Evolutionary conservation across 2,888 invertebrate species (phyloP).

Genomic region (Hydroisotoma schaefferi): DNA sequence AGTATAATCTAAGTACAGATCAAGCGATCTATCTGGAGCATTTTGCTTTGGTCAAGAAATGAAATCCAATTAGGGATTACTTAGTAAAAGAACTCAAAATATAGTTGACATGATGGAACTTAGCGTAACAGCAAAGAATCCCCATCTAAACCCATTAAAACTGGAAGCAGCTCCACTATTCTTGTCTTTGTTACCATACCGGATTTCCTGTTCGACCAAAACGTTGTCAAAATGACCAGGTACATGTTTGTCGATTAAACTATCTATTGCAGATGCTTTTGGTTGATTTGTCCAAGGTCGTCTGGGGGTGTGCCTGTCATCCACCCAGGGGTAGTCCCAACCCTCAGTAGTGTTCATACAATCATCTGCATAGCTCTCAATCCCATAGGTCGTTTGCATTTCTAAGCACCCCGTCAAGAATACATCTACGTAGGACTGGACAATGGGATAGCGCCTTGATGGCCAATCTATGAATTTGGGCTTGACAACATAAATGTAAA

Average conservation of each 20-base stretch:
- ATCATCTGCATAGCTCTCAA: conserved; percentile 19
- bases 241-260: conserved; percentile 12
- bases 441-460: conserved; percentile 26
- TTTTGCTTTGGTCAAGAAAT: too few species aligned
- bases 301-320: conserved; percentile 31
- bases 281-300: conserved; percentile 16
- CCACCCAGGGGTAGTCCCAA: conserved; percentile 33
- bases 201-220: not conserved
- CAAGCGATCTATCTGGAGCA: too few species aligned
- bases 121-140: too few species aligned
- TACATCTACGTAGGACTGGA: conserved; percentile 34
- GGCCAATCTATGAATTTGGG: conserved; percentile 18
- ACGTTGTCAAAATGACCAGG: conserved; percentile 1
- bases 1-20: too few species aligned
- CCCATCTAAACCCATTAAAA: too few species aligned
- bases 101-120: too few species aligned
- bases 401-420: conserved; percentile 33
- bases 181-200: not conserved
- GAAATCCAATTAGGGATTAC: too few species aligned
- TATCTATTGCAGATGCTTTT: conserved; percentile 19
- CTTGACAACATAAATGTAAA: conserved; percentile 31
- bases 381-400: conserved; percentile 24
- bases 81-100: too few species aligned
- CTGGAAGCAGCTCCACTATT: too few species aligned
- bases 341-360: conserved; percentile 25